Evolutionary conservation across 2,888 invertebrate species (phyloP), one percentile per base, ranked within the genome.

Genomic region (Acanthacorydalis orientalis): DNA sequence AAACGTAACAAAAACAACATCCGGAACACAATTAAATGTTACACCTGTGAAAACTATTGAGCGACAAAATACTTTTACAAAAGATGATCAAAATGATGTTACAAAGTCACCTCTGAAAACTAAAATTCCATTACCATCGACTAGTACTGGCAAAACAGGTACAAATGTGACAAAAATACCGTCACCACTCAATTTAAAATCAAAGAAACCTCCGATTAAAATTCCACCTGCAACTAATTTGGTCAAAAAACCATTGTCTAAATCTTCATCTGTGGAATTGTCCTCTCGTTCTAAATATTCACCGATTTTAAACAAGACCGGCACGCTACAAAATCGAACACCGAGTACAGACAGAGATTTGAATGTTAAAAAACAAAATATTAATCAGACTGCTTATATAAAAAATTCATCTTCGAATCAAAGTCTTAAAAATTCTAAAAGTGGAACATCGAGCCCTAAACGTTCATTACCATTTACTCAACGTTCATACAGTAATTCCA

Each of bases 61-160:
- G 53, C 74, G 92, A 31, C 91, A 93, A 64, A 89, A 89, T 11
- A 93, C 93, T 0, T 93, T 93, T 60, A 87, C 89, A 0, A 92
- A 91, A 65, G 90, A 91, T 56, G 86, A 87, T 53, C 51, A 62
- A 60, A 12, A 69, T 62, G 53, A 67, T 58, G 52, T 64, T 60
- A 53, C 53, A 56, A 31, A 59, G 62, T 11, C 52, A 41, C 43
- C 59, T 59, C 68, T 1, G 51, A 62, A 7, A 57, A 56, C 7
- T 68, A 65, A 58, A 52, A 60, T 12, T 50, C 53, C 49, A 54
- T 53, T 49, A 56, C 54, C 49, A 57, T 50, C 49, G 48, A 60
- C 38, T 62, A 63, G 53, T 54, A 57, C 39, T 53, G 57, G 57
- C 0, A 60, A 59, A 33, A 60, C 58, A 53, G 51, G 61, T 47